Conservation (phyloP, 2,113 vertebrate genomes). For the Myotis brandtii region DNA sequence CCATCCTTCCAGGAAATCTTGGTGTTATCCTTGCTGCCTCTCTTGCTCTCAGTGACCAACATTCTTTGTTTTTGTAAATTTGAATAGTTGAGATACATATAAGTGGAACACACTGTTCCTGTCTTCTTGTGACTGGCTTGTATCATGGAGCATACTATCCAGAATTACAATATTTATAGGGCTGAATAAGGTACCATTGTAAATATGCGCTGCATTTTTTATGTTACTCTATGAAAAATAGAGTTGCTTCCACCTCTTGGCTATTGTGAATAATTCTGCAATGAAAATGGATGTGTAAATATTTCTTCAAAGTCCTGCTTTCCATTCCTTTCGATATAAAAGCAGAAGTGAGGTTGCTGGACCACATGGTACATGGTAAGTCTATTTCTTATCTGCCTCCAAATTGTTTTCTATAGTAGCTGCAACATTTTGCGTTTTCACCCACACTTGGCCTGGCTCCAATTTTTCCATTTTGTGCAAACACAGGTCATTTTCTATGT, state of each 20-base stretch:
- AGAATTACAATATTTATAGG: background rate
- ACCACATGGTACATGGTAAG: background rate
- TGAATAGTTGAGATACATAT: background rate
- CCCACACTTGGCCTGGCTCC: too few species aligned
- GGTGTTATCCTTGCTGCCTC: background rate
- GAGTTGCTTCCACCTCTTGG: background rate
- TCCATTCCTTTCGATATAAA: background rate
- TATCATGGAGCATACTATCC: background rate
- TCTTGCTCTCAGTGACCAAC: background rate
- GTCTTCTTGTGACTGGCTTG: background rate
- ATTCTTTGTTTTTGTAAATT: background rate
- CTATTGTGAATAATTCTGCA: background rate
- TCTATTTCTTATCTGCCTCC: background rate
- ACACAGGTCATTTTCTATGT: too few species aligned
- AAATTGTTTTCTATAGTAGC: too few species aligned
- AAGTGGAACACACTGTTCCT: too few species aligned
- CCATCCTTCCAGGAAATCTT: background rate
- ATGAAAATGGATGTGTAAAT: background rate
- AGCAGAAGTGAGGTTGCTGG: background rate
- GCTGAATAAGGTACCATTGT: background rate
- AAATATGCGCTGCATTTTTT: background rate
- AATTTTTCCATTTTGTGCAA: too few species aligned
- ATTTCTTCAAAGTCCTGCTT: background rate
- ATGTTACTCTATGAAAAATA: background rate
- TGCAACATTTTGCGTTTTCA: too few species aligned